A percentile compares a stretch with the other conserved stretches of the same genome.
phyloP scores from a whole-genome alignment of 2,113 vertebrate genomes.

The Semnornis frantzii region DNA sequence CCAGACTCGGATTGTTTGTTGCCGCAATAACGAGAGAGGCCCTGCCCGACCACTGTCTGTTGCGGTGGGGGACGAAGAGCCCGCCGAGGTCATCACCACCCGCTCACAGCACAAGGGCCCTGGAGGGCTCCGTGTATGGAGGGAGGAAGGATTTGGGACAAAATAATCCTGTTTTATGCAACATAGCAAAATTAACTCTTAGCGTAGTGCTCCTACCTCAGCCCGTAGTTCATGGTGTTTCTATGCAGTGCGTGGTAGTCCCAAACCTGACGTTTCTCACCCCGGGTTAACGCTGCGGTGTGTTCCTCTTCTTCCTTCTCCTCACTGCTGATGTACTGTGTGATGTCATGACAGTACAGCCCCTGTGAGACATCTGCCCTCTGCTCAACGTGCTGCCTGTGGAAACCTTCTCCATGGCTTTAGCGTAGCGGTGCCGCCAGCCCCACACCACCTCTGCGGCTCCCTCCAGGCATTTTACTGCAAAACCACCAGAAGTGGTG shows the following conservation, averaged over 20 bases:
- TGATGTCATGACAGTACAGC: slow-evolving; percentile 13
- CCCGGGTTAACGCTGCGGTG: not conserved
- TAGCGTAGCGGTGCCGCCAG: not conserved
- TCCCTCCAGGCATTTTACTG: slow-evolving; percentile 18
- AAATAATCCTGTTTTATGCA: slow-evolving; percentile 73
- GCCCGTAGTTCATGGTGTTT: slow-evolving; percentile 72
- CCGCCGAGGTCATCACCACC: too few relatives aligned
- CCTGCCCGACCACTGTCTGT: not conserved
- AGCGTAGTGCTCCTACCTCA: slow-evolving; percentile 83
- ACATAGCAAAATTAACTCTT: slow-evolving; percentile 69
- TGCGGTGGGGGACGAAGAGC: not conserved
- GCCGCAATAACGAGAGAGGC: not conserved
- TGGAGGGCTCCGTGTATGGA: not conserved
- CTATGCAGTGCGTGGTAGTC: slow-evolving; percentile 75
- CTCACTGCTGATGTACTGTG: not conserved
- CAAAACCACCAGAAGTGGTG: not conserved
- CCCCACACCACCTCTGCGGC: slow-evolving; percentile 2
- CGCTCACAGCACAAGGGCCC: not conserved
- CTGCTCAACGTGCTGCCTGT: not conserved
- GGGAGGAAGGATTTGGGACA: not conserved
- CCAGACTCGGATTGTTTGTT: not conserved
- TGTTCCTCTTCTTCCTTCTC: not conserved
- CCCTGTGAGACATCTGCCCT: not conserved
- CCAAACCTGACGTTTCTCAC: slow-evolving; percentile 8
- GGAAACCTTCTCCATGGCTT: slow-evolving; percentile 7